phyloP scores from a whole-genome alignment of 2,888 invertebrate species.

The Pecten maximus region DNA sequence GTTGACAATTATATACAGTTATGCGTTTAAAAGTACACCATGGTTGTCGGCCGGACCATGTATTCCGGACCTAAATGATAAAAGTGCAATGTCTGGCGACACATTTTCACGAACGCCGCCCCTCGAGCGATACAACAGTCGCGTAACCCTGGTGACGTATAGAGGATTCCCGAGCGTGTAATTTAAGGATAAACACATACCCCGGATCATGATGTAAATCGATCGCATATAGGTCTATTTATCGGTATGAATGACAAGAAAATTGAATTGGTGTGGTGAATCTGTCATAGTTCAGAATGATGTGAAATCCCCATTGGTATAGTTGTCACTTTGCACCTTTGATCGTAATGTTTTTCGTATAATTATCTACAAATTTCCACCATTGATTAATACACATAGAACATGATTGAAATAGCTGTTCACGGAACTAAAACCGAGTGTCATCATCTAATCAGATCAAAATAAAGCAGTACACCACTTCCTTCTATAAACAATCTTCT shows the following conservation, averaged over 20 bases:
- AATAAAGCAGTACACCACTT: too few species aligned
- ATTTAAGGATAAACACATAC: background rate
- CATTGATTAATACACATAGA: background rate
- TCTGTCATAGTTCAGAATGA: background rate
- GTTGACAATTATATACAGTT: too few species aligned
- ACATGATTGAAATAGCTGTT: background rate
- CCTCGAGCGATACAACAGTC: background rate
- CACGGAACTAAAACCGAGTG: background rate
- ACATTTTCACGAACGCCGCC: background rate
- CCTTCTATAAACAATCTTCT: too few species aligned
- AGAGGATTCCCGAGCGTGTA: background rate
- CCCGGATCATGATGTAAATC: background rate
- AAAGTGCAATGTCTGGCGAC: background rate
- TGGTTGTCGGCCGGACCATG: background rate
- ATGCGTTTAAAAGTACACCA: background rate
- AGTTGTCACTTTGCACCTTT: background rate
- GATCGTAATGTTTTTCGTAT: background rate
- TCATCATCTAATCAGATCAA: background rate
- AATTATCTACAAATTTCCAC: background rate
- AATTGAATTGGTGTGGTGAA: background rate
- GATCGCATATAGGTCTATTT: background rate
- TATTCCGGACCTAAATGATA: background rate
- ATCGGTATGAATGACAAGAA: background rate
- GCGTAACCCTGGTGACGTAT: background rate
- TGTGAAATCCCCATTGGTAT: background rate